These are phyloP conservation scores for Anthopleura sola DNA, from an alignment of 64 coral and sea anemone species.

Conservation along the genomic window DNA sequence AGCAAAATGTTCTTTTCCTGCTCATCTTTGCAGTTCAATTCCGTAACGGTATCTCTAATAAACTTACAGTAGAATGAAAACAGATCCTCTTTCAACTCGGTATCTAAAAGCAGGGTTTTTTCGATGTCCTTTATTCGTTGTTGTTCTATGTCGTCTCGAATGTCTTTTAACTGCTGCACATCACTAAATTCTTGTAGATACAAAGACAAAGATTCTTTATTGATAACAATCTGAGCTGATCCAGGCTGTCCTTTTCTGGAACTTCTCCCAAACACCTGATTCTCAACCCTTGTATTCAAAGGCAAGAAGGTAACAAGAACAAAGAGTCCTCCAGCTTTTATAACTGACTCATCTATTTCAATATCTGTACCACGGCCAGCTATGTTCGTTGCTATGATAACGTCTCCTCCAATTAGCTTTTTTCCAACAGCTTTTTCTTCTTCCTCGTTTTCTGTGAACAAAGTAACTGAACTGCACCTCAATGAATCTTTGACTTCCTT, in stretches of 20 bases:
- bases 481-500: constrained; percentile 11
- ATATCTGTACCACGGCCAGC: constrained; percentile 32
- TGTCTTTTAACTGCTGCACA: background rate
- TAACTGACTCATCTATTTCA: background rate
- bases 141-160: background rate
- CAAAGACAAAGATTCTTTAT: background rate
- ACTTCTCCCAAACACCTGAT: constrained; percentile 23
- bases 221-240: constrained; percentile 20
- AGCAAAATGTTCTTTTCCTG: constrained; percentile 1
- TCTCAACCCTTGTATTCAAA: constrained; percentile 11
- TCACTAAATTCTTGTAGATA: background rate
- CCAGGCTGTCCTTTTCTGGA: constrained; percentile 23
- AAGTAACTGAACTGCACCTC: background rate
- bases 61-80: background rate
- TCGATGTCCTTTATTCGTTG: background rate
- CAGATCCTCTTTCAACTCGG: background rate
- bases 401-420: background rate
- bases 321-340: constrained; percentile 22
- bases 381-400: constrained; percentile 28
- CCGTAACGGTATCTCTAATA: background rate
- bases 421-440: background rate
- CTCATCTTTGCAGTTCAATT: too few species aligned
- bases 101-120: background rate
- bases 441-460: background rate
- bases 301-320: constrained; percentile 23